Conservation (phyloP, 2,797 vertebrate species). For the Echeneis naucrates region DNA sequence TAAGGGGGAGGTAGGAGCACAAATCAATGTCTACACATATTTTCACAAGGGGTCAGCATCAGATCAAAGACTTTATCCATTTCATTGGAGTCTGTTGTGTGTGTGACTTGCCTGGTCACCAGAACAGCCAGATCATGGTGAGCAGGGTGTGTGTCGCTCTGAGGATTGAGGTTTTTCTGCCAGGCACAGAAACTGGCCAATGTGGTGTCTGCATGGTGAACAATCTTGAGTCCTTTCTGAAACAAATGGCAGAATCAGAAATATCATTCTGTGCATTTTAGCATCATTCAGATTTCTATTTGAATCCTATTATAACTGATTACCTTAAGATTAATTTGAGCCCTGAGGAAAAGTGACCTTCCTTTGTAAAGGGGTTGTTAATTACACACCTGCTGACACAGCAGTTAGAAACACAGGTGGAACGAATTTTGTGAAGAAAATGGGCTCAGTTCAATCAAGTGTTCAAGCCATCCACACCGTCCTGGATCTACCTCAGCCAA, state of each 20-base stretch:
- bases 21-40: not conserved
- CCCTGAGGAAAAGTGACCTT: not conserved
- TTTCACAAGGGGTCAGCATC: not conserved
- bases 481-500: not conserved
- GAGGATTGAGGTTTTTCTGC: slow-evolving; percentile 97
- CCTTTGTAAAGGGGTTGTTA: not conserved
- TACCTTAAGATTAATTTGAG: not conserved
- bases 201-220: slow-evolving; percentile 95
- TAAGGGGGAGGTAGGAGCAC: slow-evolving; percentile 54
- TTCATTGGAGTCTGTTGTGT: not conserved
- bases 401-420: not conserved
- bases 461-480: not conserved
- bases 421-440: not conserved
- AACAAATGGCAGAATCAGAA: slow-evolving; percentile 9
- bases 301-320: not conserved
- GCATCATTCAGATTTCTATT: not conserved
- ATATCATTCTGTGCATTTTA: not conserved
- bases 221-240: slow-evolving; percentile 96
- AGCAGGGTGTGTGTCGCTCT: slow-evolving; percentile 93
- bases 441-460: not conserved
- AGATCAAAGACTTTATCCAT: not conserved
- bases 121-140: slow-evolving; percentile 95
- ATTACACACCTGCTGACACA: not conserved
- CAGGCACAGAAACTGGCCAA: slow-evolving; percentile 96
- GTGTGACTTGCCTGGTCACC: slow-evolving; percentile 87